Evolutionary conservation across 1,140 invertebrate species (phyloP), one percentile per base, ranked within the genome.

Genomic region (Ridgeia piscesae): DNA sequence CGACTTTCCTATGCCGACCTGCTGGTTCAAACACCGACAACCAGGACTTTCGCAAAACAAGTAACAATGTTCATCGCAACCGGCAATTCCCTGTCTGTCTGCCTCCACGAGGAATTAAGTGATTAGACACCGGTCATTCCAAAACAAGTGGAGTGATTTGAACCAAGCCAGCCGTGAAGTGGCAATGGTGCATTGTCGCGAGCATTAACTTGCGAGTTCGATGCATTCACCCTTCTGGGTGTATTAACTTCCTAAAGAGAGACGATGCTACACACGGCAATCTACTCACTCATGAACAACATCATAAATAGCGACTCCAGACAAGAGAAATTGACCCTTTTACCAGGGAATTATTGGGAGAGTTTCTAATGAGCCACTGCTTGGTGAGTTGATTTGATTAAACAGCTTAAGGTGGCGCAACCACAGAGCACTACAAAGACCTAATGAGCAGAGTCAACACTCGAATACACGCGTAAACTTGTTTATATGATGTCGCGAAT

Each of bases 281-380:
- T 31, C 58, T 77, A 31, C 58, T 77, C 58, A 77, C 8, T 77
- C 27, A 21, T 77, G 58, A 77, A 77, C 58, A 77, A 77, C 58
- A 77, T 77, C 58, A 77, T 77, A 77, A 77, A 77, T 77, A 14
- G 58, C 58, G 17, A 77, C 58, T 77, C 17, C 58, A 77, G 58
- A 77, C 58, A 77, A 77, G 58, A 77, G 58, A 77, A 77, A 77
- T 77, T 77, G 58, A 77, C 58, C 58, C 58, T 77, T 77, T 77
- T 77, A 77, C 58, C 58, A 77, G 58, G 58, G 58, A 77, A 77
- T 77, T 77, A 77, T 77, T 77, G 58, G 58, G 58, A 77, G 58
- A 77, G 58, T 77, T 77, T 77, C 58, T 77, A 77, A 77, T 77
- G 58, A 77, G 2, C 17, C 58, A 77, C 17, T 77, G 58, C 58